phyloP scores from a whole-genome alignment of 2,797 vertebrate genomes.

The Danio kyathit region DNA sequence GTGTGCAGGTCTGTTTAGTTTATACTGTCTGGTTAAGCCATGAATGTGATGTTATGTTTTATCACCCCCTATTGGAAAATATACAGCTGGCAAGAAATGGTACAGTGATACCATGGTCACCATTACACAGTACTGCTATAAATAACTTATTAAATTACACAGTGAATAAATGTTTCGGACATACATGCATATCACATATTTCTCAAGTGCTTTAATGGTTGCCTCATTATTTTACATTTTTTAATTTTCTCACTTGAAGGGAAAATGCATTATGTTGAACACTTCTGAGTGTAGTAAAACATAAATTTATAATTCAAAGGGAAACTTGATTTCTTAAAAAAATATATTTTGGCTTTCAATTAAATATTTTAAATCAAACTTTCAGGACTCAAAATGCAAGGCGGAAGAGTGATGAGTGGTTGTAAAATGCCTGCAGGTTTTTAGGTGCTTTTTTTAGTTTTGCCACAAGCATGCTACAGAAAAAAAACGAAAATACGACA shows the following conservation, averaged over 20 bases:
- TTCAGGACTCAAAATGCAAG: not conserved
- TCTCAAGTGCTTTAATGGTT: not conserved
- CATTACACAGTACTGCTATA: no score
- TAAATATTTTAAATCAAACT: not conserved
- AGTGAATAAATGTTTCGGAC: not conserved
- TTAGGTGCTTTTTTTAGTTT: slow-evolving; percentile 6
- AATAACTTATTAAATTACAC: not conserved
- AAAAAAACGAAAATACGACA: not conserved
- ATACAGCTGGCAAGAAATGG: not conserved
- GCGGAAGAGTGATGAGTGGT: not conserved
- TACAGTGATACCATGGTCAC: not conserved
- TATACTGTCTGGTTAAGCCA: no score
- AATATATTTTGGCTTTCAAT: not conserved
- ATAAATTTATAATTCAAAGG: no score
- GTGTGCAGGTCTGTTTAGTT: not conserved
- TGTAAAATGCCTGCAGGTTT: not conserved
- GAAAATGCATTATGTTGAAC: not conserved
- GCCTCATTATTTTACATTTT: not conserved
- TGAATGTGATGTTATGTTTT: not conserved
- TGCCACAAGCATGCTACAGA: not conserved
- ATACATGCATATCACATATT: not conserved
- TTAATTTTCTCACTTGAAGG: not conserved
- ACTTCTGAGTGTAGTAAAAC: not conserved
- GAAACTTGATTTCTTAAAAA: not conserved
- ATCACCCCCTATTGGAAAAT: not conserved